These are phyloP conservation scores for Opisthocomus hoazin DNA, from an alignment of 2,113 vertebrate species.

Conservation along the genomic window DNA sequence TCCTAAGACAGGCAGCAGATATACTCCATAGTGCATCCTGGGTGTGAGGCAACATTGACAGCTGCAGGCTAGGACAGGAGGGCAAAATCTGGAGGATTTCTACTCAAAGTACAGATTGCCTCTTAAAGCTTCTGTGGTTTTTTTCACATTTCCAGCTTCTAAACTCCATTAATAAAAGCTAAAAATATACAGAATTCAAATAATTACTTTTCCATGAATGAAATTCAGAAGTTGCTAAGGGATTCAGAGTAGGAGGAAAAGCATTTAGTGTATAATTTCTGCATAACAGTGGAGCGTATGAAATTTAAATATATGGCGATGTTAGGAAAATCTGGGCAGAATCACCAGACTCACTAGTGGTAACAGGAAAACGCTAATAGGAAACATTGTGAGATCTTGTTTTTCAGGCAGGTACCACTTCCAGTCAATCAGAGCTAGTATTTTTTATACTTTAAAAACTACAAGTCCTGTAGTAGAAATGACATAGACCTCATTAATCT, in stretches of 20 bases:
- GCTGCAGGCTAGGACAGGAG: neutral
- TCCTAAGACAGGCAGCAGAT: neutral
- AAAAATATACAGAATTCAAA: conserved; percentile 17
- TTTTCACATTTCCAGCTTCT: neutral
- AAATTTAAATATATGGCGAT: neutral
- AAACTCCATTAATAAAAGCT: neutral
- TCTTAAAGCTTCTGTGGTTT: neutral
- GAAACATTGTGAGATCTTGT: neutral
- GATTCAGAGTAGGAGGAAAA: neutral
- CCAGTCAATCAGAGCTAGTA: neutral
- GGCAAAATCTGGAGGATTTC: neutral
- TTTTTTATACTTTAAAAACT: neutral
- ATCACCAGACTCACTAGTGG: neutral
- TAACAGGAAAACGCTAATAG: neutral
- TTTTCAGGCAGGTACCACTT: neutral
- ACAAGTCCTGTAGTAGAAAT: neutral
- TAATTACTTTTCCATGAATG: neutral
- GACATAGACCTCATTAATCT: neutral
- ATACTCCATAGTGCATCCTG: neutral
- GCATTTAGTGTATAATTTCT: neutral
- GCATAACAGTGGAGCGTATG: neutral
- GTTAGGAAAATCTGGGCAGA: neutral
- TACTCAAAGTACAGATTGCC: neutral
- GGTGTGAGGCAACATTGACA: neutral
- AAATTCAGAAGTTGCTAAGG: neutral